A percentile compares a stretch with the other conserved stretches of the same genome.
Conservation (phyloP, 2,113 vertebrate species). For the Typhlomys cinereus region DNA sequence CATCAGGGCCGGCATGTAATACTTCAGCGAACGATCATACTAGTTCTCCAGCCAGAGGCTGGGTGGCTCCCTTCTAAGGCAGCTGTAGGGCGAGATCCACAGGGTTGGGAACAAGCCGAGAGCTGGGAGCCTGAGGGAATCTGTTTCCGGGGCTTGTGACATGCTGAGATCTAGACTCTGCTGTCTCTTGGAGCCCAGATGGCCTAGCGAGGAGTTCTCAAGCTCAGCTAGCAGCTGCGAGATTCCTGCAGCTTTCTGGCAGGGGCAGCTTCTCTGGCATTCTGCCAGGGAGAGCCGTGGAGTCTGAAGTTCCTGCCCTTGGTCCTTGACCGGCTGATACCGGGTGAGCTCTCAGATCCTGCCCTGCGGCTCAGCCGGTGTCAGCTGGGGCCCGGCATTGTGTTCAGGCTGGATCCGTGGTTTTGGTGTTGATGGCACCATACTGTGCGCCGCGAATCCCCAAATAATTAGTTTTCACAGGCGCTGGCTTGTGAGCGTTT, state of each 20-base stretch:
- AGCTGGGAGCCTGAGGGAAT: not conserved
- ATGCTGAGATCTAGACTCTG: not conserved
- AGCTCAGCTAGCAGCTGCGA: not conserved
- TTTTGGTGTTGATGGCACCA: not conserved
- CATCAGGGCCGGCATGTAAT: accelerated
- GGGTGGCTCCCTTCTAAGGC: not conserved
- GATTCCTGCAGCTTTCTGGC: not conserved
- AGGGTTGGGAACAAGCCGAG: not conserved
- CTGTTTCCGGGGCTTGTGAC: not conserved
- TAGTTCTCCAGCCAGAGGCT: not conserved
- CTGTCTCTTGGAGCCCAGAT: not conserved
- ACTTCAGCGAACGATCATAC: not conserved
- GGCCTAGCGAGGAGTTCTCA: not conserved
- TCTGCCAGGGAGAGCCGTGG: not conserved
- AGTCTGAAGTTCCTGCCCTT: accelerated
- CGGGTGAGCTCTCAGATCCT: not conserved
- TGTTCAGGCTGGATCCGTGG: not conserved
- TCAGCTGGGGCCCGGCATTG: not conserved
- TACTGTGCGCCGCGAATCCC: not conserved
- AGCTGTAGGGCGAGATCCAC: not conserved
- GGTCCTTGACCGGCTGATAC: not conserved
- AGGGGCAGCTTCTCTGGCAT: not conserved
- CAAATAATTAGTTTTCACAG: slow-evolving; percentile 43
- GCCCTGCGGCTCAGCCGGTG: not conserved
- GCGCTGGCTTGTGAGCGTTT: not conserved